Base-by-base conservation (phyloP, 2,113 vertebrate species). In the Octodon degus region DNA sequence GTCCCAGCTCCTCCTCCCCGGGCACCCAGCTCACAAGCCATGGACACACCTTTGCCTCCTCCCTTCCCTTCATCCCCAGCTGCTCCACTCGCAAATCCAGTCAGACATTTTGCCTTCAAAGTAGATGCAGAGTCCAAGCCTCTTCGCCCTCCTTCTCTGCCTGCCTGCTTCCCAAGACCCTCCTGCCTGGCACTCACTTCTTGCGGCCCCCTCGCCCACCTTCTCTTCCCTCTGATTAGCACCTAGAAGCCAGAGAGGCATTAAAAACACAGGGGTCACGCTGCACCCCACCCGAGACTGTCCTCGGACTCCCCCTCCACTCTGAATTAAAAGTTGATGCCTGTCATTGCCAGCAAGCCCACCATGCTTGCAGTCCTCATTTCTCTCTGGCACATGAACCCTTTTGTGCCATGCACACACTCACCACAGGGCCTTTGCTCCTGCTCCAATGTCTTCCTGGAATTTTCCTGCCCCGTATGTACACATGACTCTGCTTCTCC, bases 341-440 rank as follows among this genome's bases (percentile, higher is more conserved):
- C 37, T 50, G 2, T 24, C 72, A 25, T 19, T 22, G 34, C 65
- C 60, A 12, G 14, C 40, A 7, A 17, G 17, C n/a, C 53, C 19
- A 0, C 30, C 7, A 1, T 17, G 3, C 65, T 25, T 27, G 19
- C 2, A 0, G 0, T 60, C 34, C 13, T 27, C 2, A 2, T 32
- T 34, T 50, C 32, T 40, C 25, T 47, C 7, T 22, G 17, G 50
- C 55, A 53, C 58, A 13, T 0, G 2, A 63, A 53, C 30, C 63
- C 79, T 58, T 55, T 11, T 13, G 7, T 24, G 79, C 74, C 34
- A 19, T 5, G 9, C 0, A 2, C 47, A 68, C 27, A 32, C 47
- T 67, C 27, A 32, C 82, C 90, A 6, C 93, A 60, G 87, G 53
- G 62, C 81, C 91, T 79, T 92, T 86, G 74, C 74, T 40, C 81